phyloP scores from a whole-genome alignment of 2,797 vertebrate genomes.

The Pristis pectinata region DNA sequence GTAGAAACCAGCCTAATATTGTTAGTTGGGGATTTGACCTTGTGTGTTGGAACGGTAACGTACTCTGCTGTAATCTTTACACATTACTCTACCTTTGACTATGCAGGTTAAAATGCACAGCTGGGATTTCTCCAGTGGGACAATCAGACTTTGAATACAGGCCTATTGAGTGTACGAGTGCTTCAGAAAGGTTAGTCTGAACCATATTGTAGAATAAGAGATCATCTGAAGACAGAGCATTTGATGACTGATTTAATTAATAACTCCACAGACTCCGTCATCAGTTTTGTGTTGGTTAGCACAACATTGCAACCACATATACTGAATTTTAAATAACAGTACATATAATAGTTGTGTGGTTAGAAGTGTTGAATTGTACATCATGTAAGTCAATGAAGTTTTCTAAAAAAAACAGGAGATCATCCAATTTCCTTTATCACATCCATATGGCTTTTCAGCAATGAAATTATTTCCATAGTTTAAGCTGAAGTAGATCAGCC shows the following conservation, averaged over 20 bases:
- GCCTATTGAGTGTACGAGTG: not conserved
- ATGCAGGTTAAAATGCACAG: constrained; percentile 8
- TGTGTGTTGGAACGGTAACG: not conserved
- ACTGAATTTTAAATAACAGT: not conserved
- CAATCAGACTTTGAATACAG: not conserved
- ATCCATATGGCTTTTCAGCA: not conserved
- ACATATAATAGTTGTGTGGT: not conserved
- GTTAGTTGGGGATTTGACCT: constrained; percentile 27
- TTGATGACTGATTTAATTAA: not conserved
- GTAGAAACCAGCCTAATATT: not conserved
- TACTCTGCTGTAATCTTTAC: not conserved
- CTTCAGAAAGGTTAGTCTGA: not conserved
- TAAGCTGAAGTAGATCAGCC: not conserved
- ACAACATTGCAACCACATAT: not conserved
- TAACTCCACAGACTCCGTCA: not conserved
- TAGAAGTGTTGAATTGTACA: not conserved
- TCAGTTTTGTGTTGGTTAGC: not conserved
- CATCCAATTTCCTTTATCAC: not conserved
- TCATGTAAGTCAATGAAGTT: not conserved
- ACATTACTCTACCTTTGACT: constrained; percentile 1
- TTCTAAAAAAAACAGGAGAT: too few relatives aligned
- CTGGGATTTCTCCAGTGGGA: constrained; percentile 15
- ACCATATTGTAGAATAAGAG: not conserved
- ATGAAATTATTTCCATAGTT: not conserved
- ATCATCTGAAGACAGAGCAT: not conserved